phyloP scores from a whole-genome alignment of 2,888 invertebrate species.

The Phengaris arion region DNA sequence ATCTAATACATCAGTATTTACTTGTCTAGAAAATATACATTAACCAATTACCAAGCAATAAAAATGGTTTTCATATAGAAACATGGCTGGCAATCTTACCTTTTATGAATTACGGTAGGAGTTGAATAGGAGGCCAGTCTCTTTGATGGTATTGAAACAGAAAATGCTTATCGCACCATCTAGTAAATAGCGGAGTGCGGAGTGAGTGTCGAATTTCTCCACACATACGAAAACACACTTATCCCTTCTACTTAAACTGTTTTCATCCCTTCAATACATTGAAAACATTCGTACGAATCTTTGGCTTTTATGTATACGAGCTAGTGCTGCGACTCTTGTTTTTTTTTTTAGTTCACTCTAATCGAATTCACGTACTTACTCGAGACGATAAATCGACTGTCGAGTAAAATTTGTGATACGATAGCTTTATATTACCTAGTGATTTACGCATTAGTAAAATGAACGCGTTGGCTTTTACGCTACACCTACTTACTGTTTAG shows the following conservation, averaged over 20 bases:
- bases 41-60: background rate
- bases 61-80: conserved; percentile 26
- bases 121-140: conserved; percentile 71
- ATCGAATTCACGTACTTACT: background rate
- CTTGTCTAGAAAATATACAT: background rate
- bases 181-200: conserved; percentile 71
- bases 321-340: background rate
- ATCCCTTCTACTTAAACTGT: conserved; percentile 74
- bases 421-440: no score
- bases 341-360: background rate
- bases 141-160: conserved; percentile 76
- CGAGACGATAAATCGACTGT: background rate
- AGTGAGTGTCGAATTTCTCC: conserved; percentile 73
- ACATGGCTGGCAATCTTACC: conserved; percentile 51
- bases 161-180: conserved; percentile 76
- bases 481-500: no score
- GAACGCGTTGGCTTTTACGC: no score
- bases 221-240: conserved; percentile 73
- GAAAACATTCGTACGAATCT: conserved; percentile 59
- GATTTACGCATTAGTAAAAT: no score
- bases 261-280: conserved; percentile 63
- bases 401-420: no score
- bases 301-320: conserved; percentile 52
- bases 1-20: background rate
- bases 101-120: conserved; percentile 66